A percentile compares a stretch with the other conserved stretches of the same genome.
Conservation (phyloP, 1,140 invertebrate genomes). For the Drosophila obscura region DNA sequence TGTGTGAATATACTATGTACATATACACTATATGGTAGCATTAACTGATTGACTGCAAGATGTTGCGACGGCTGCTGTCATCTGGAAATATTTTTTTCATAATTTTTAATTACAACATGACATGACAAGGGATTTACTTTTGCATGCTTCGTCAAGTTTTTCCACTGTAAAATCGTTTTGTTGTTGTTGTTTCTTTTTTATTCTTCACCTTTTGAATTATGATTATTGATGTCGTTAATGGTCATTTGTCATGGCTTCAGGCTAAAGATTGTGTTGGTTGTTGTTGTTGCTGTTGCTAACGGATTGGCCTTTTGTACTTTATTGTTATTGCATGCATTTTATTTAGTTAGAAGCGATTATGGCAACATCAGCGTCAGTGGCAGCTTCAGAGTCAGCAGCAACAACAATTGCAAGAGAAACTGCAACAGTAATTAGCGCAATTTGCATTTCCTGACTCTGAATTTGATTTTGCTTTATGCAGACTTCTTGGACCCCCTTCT, state of each 20-base stretch:
- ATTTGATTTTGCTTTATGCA: background rate
- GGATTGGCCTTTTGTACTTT: conserved; percentile 63
- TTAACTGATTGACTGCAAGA: conserved; percentile 30
- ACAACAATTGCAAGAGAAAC: conserved; percentile 40
- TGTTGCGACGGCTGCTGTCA: conserved; percentile 25
- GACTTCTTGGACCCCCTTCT: too few species aligned
- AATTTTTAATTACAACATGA: conserved; percentile 78
- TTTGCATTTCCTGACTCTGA: conserved; percentile 75
- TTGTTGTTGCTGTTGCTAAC: conserved; percentile 17
- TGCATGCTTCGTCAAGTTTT: conserved; percentile 61
- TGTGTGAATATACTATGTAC: too few species aligned
- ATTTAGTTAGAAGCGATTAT: conserved; percentile 74
- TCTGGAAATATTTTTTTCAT: conserved; percentile 49
- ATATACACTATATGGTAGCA: conserved; percentile 7
- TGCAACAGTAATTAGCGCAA: conserved; percentile 72
- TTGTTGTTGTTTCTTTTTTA: conserved; percentile 19
- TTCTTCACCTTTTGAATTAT: conserved; percentile 69
- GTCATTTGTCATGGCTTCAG: conserved; percentile 68
- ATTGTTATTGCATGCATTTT: conserved; percentile 72
- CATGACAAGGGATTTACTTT: conserved; percentile 77
- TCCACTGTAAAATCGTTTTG: conserved; percentile 65
- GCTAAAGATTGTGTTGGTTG: conserved; percentile 31
- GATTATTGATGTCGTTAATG: conserved; percentile 78
- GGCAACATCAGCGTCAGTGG: conserved; percentile 51
- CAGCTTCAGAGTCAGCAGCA: conserved; percentile 9